phyloP scores from a whole-genome alignment of 2,113 vertebrate genomes.

The Acanthisitta chloris region DNA sequence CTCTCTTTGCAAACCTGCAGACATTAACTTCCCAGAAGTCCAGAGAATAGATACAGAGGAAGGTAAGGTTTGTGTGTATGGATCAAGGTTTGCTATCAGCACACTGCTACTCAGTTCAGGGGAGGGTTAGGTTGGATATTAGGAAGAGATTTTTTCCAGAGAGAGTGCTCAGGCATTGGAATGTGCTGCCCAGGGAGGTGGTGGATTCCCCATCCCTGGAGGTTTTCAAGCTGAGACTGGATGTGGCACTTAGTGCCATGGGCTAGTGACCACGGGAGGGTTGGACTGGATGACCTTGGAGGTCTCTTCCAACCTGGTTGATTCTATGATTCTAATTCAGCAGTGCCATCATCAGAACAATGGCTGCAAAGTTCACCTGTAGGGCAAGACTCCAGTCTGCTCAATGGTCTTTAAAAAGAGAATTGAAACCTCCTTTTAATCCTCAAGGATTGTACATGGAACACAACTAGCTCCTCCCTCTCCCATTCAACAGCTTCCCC shows the following conservation, averaged over 20 bases:
- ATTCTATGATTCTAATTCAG: too few relatives aligned
- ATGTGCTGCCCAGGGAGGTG: too few relatives aligned
- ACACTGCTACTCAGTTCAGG: background rate
- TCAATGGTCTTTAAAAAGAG: background rate
- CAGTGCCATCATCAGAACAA: background rate
- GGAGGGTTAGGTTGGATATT: too few relatives aligned
- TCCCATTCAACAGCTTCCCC: background rate
- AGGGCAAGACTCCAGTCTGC: background rate
- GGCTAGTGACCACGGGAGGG: too few relatives aligned
- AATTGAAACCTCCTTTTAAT: background rate
- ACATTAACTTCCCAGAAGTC: background rate
- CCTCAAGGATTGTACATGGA: background rate
- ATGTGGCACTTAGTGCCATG: too few relatives aligned
- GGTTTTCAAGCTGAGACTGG: too few relatives aligned
- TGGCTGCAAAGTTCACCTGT: background rate
- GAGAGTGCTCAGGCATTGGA: too few relatives aligned
- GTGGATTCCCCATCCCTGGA: too few relatives aligned
- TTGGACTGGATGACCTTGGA: too few relatives aligned
- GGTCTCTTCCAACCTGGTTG: too few relatives aligned
- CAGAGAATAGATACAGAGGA: background rate
- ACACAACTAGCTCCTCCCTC: background rate
- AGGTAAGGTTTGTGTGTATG: background rate
- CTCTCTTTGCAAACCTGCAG: background rate
- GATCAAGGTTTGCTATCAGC: background rate
- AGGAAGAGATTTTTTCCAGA: too few relatives aligned